Percentiles rank a stretch among this genome's conserved stretches.
Evolutionary conservation across 2,797 vertebrate genomes (phyloP).

Genomic region (Clarias fuscus): DNA sequence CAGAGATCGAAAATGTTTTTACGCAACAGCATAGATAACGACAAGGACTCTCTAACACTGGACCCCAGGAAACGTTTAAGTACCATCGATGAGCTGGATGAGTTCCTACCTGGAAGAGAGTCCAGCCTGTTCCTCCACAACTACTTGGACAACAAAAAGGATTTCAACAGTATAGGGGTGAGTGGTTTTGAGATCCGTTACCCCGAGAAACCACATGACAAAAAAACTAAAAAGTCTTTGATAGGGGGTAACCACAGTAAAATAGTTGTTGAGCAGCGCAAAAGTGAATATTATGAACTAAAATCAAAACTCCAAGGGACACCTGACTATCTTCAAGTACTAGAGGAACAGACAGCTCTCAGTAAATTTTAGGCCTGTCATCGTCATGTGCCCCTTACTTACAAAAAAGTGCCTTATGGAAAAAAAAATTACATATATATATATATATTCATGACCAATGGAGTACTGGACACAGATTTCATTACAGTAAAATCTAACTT

Average conservation of each 20-base stretch:
- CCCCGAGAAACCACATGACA: slow-evolving; percentile 94
- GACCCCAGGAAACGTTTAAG: slow-evolving; percentile 96
- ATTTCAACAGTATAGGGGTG: slow-evolving; percentile 98
- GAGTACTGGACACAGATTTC: slow-evolving; percentile 87
- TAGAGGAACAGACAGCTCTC: slow-evolving; percentile 98
- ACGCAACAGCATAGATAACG: slow-evolving; percentile 86
- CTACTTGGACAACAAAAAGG: slow-evolving; percentile 94
- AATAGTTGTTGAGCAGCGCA: slow-evolving; percentile 96
- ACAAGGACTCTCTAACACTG: slow-evolving; percentile 85
- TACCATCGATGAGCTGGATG: slow-evolving; percentile 97
- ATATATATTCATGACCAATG: slow-evolving; percentile 82
- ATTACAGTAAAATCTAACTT: slow-evolving; percentile 65
- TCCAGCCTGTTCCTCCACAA: slow-evolving; percentile 96
- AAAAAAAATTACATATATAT: slow-evolving; percentile 63
- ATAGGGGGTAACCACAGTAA: slow-evolving; percentile 98
- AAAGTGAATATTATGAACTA: slow-evolving; percentile 98
- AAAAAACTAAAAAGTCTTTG: slow-evolving; percentile 94
- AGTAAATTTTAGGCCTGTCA: slow-evolving; percentile 92
- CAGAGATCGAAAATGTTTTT: slow-evolving; percentile 91
- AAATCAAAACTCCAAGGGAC: slow-evolving; percentile 98
- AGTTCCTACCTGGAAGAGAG: slow-evolving; percentile 92
- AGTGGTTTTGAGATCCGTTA: slow-evolving; percentile 97
- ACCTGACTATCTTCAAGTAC: slow-evolving; percentile 98
- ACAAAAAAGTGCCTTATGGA: slow-evolving; percentile 98
- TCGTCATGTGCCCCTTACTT: slow-evolving; percentile 76